Percentiles rank a stretch among this genome's conserved stretches.
phyloP scores from a whole-genome alignment of 2,113 vertebrate genomes.

The Rynchops niger region DNA sequence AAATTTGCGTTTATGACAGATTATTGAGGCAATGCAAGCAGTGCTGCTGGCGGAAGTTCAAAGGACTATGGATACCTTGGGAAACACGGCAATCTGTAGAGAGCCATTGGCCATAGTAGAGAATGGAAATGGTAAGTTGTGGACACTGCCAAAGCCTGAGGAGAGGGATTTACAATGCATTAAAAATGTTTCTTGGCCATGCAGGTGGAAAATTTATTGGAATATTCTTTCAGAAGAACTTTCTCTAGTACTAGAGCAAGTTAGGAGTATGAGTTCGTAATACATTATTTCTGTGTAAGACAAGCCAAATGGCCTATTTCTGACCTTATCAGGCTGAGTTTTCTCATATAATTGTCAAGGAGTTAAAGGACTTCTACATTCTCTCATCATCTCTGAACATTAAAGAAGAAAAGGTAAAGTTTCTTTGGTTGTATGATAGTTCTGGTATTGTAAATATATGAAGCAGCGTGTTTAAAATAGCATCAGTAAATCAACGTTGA shows the following conservation, averaged over 20 bases:
- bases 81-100: neutral
- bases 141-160: neutral
- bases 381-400: neutral
- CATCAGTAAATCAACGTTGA: neutral
- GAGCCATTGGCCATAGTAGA: neutral
- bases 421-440: neutral
- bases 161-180: neutral
- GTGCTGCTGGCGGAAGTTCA: conserved; percentile 78
- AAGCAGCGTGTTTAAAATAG: neutral
- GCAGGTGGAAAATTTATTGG: conserved; percentile 30
- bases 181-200: neutral
- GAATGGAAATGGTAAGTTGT: conserved; percentile 14
- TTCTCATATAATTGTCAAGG: neutral
- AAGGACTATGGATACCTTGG: conserved; percentile 46
- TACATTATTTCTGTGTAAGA: neutral
- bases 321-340: neutral
- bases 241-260: neutral
- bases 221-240: neutral
- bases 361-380: neutral
- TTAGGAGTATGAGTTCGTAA: neutral
- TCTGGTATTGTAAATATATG: neutral
- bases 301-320: neutral
- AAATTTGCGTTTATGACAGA: conserved; percentile 54
- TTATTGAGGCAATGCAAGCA: conserved; percentile 77
- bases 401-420: neutral